Conservation (phyloP, 2,797 vertebrate genomes). For the Arrhamphus sclerolepis region DNA sequence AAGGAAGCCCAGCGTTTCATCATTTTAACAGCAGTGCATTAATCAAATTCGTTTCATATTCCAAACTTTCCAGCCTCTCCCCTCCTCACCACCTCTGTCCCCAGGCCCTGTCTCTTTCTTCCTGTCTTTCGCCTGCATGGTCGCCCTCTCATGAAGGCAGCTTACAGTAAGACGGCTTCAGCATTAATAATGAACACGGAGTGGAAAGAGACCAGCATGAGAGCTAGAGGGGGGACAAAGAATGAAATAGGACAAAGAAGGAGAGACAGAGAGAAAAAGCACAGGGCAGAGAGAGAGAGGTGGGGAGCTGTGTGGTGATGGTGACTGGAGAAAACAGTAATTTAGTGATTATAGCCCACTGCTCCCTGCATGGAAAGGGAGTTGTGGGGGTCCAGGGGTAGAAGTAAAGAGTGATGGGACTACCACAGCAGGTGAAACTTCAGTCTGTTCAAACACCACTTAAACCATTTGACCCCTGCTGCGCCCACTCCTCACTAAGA, state of each 20-base stretch:
- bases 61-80: conserved; percentile 45
- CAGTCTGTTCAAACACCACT: conserved; percentile 69
- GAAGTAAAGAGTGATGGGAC: conserved; percentile 43
- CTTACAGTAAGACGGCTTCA: conserved; percentile 65
- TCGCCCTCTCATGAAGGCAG: conserved; percentile 52
- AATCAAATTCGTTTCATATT: conserved; percentile 63
- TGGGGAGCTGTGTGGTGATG: conserved; percentile 53
- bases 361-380: conserved; percentile 59
- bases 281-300: conserved; percentile 11
- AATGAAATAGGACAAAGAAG: conserved; percentile 60
- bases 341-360: conserved; percentile 81
- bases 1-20: conserved; percentile 60
- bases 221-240: conserved; percentile 6
- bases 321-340: conserved; percentile 81
- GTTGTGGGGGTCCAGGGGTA: conserved; percentile 11
- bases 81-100: conserved; percentile 31
- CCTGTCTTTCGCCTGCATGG: conserved; percentile 14
- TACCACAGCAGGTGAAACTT: conserved; percentile 61
- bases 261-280: conserved; percentile 28
- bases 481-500: conserved; percentile 45
- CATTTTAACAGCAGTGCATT: conserved; percentile 69
- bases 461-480: conserved; percentile 60
- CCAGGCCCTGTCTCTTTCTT: conserved; percentile 46
- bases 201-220: conserved; percentile 38
- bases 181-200: conserved; percentile 64